phyloP scores from a whole-genome alignment of 2,113 vertebrate genomes.

The Emberiza fucata region DNA sequence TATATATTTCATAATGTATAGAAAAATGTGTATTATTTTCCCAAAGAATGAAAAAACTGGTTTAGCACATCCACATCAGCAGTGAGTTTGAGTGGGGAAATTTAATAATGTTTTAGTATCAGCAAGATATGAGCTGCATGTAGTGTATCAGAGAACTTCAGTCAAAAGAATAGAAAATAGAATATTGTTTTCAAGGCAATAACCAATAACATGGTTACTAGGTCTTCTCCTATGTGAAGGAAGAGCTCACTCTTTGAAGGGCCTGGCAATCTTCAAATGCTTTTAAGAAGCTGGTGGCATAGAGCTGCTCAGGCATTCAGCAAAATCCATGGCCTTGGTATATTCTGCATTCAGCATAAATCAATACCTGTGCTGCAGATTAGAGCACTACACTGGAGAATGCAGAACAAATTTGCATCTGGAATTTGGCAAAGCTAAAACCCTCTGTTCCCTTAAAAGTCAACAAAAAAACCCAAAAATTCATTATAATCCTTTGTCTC shows the following conservation, averaged over 20 bases:
- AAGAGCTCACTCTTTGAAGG: not conserved
- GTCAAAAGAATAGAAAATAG: not conserved
- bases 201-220: not conserved
- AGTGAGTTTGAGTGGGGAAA: not conserved
- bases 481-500: not conserved
- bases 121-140: not conserved
- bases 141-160: not conserved
- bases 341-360: not conserved
- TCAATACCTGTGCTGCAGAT: not conserved
- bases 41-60: not conserved
- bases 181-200: not conserved
- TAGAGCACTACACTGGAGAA: not conserved
- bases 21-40: not conserved
- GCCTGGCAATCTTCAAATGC: not conserved
- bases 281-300: not conserved
- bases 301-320: not conserved
- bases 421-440: not conserved
- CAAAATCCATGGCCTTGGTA: not conserved
- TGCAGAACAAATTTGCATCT: not conserved
- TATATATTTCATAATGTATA: not conserved
- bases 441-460: not conserved
- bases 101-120: not conserved
- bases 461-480: not conserved
- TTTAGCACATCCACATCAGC: not conserved
- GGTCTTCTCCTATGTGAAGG: not conserved